Conservation (phyloP, 2,113 vertebrate species). For the Chrysemys picta region DNA sequence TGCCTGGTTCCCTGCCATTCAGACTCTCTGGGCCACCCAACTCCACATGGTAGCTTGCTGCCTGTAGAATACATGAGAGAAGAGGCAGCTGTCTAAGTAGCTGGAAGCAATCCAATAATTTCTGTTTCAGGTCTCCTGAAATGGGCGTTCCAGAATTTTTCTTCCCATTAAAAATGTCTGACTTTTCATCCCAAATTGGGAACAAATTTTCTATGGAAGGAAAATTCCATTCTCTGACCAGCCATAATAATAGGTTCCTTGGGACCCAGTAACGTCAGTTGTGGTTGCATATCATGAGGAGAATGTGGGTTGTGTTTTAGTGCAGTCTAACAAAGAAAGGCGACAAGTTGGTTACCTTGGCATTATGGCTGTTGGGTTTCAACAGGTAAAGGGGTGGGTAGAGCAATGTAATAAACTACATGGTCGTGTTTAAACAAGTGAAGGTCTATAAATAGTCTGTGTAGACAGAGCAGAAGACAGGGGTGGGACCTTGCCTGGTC, state of each 20-base stretch:
- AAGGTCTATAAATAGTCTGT: not conserved
- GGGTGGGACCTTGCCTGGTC: not conserved
- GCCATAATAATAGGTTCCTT: not conserved
- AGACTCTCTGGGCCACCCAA: not conserved
- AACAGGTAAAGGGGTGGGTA: not conserved
- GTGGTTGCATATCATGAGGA: not conserved
- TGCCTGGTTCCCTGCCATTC: not conserved
- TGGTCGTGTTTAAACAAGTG: not conserved
- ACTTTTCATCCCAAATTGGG: not conserved
- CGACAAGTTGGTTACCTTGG: not conserved
- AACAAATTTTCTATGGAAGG: not conserved
- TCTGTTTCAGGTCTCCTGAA: not conserved
- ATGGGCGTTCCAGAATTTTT: not conserved
- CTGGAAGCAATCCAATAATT: not conserved
- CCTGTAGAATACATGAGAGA: not conserved
- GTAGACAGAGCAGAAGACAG: not conserved
- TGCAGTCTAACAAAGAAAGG: not conserved
- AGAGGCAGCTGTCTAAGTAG: not conserved
- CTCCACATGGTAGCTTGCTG: not conserved
- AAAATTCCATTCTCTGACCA: not conserved
- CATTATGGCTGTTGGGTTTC: not conserved
- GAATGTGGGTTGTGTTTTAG: not conserved
- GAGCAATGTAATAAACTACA: not conserved
- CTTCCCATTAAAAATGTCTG: not conserved
- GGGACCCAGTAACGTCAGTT: not conserved